Evolutionary conservation across 2,113 vertebrate genomes (phyloP).

Genomic region (Stegostoma tigrinum): DNA sequence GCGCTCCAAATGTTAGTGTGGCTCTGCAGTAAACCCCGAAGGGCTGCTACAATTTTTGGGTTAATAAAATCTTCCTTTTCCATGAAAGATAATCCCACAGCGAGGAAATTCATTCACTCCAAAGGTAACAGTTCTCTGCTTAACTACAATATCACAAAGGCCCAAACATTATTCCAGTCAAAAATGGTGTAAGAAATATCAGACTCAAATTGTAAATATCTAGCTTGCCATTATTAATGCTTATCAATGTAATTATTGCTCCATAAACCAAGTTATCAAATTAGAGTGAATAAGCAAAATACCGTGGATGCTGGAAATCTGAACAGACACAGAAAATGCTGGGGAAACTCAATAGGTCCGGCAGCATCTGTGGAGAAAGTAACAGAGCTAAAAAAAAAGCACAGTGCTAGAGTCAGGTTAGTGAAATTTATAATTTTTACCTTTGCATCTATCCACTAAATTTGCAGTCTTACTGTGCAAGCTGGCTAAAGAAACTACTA

Average conservation of each 20-base stretch:
- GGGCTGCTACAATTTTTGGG: neutral
- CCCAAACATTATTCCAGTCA: too few relatives aligned
- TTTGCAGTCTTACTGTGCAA: neutral
- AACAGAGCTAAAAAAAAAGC: neutral
- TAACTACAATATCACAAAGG: neutral
- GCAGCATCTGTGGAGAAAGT: too few relatives aligned
- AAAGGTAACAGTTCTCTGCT: neutral
- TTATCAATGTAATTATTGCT: neutral
- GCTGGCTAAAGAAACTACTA: neutral
- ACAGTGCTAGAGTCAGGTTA: neutral
- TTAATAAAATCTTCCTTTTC: neutral
- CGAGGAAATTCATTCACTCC: neutral
- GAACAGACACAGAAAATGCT: too few relatives aligned
- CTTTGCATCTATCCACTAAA: neutral
- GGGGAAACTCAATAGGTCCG: too few relatives aligned
- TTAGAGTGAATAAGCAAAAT: neutral
- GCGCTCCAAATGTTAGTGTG: neutral
- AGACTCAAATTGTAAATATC: neutral
- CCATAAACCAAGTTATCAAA: neutral
- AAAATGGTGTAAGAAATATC: neutral
- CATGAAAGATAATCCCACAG: neutral
- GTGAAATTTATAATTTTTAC: neutral
- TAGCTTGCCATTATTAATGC: neutral
- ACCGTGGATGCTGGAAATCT: too few relatives aligned
- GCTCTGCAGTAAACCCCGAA: neutral